Evolutionary conservation across 2,113 vertebrate species (phyloP), one percentile per base, ranked within the genome.

Genomic region (Cyprinodon variegatus): DNA sequence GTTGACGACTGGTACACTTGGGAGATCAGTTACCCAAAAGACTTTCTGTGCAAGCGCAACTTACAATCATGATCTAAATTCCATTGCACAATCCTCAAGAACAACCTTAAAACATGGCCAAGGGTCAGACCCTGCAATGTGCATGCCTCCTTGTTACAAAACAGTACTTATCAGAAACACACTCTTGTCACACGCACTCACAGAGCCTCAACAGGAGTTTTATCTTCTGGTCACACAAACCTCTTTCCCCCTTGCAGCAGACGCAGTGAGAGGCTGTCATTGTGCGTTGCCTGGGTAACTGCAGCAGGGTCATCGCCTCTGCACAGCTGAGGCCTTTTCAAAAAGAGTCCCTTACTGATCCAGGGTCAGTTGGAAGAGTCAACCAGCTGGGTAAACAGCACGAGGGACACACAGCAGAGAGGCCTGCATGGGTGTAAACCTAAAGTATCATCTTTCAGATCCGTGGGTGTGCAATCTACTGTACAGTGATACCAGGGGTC

Each of bases 301-400:
- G 73, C 67, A n/a, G 70, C 3, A 63, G 88, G 89, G 85, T 86
- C 83, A 38, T 84, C 37, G 59, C 74, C 78, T 85, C 74, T 80
- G 43, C n/a, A 85, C 88, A 91, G 84, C 88, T 89, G 86, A 83
- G 82, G 61, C 68, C 6, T 20, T 86, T 86, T 90, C 82, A 91
- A 79, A 60, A 88, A 40, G 86, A 81, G 86, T 90, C 88, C 84
- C 83, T 78, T 81, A 79, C 85, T 84, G 88, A 92, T 90, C 86
- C 9, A 11, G 83, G 78, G 72, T 87, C 86, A 81, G 83, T 75
- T 70, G 76, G 81, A 74, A 69, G 72, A 78, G 81, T 70, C 81
- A 72, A 68, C 80, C 91, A 92, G 90, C 91, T 93, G 92, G 84
- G 82, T 91, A 92, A 92, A 93, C 84, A 91, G 78, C 68, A 50